Evolutionary conservation across 2,113 vertebrate genomes (phyloP).

Genomic region (Aegotheles bennettii): DNA sequence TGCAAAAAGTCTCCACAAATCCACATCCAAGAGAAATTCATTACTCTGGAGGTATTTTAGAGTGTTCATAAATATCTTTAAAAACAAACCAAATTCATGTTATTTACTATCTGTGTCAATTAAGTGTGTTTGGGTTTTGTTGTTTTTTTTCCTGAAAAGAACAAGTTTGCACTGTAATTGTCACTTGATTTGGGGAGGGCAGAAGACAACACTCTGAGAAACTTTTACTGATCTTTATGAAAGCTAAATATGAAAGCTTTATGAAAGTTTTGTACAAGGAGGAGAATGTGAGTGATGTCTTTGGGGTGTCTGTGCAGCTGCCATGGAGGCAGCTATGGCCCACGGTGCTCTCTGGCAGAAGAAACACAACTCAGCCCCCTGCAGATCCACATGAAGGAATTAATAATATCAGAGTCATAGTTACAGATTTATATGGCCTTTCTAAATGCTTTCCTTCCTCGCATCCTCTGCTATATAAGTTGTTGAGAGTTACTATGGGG

Average conservation of each 20-base stretch:
- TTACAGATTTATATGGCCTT: not conserved
- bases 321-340: not conserved
- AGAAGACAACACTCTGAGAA: not conserved
- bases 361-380: not conserved
- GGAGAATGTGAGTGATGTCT: not conserved
- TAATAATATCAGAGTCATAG: not conserved
- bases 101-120: not conserved
- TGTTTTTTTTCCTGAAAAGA: not conserved
- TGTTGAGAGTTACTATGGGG: not conserved
- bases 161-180: not conserved
- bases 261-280: not conserved
- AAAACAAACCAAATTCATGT: not conserved
- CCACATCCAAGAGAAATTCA: slow-evolving; percentile 82
- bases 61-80: slow-evolving; percentile 85
- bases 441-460: not conserved
- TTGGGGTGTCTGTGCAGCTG: not conserved
- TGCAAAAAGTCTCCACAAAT: slow-evolving; percentile 83
- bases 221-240: not conserved
- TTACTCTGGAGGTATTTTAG: slow-evolving; percentile 79
- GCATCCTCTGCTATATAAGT: not conserved
- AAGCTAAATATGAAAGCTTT: not conserved
- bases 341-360: not conserved
- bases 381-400: not conserved
- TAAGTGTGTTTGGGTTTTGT: not conserved
- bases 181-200: not conserved